Evolutionary conservation across 1,140 invertebrate genomes (phyloP).

Genomic region (Eupristina koningsbergeri): DNA sequence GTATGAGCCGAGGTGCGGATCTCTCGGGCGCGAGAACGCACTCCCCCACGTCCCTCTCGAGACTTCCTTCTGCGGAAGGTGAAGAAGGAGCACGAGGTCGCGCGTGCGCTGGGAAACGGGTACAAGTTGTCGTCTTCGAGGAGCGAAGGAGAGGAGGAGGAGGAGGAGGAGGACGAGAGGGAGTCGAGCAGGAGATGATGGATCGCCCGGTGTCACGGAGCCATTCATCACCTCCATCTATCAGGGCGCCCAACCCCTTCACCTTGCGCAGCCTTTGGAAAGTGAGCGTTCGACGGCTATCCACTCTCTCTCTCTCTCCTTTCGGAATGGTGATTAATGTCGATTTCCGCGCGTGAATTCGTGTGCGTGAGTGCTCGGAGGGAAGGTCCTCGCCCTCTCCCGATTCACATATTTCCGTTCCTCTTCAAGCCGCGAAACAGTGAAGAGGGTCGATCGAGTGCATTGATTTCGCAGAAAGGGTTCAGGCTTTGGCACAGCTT

Average conservation of each 20-base stretch:
- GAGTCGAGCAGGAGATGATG: constrained; percentile 63
- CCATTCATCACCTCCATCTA: constrained; percentile 74
- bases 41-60: constrained; percentile 60
- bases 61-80: neutral
- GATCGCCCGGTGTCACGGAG: constrained; percentile 70
- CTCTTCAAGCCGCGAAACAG: no score
- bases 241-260: constrained; percentile 60
- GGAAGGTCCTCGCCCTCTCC: neutral
- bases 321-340: constrained; percentile 72
- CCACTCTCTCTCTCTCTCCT: constrained; percentile 61
- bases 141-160: neutral
- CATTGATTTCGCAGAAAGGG: constrained; percentile 6
- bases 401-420: no score
- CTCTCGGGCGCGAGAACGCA: constrained; percentile 69
- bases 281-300: constrained; percentile 66
- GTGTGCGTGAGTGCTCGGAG: neutral
- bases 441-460: neutral
- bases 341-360: constrained; percentile 55
- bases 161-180: neutral
- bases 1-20: constrained; percentile 69
- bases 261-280: constrained; percentile 28
- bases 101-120: neutral
- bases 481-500: neutral
- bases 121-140: neutral
- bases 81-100: no score